phyloP scores from a whole-genome alignment of 1,140 invertebrate genomes.

The Drosophila funebris region DNA sequence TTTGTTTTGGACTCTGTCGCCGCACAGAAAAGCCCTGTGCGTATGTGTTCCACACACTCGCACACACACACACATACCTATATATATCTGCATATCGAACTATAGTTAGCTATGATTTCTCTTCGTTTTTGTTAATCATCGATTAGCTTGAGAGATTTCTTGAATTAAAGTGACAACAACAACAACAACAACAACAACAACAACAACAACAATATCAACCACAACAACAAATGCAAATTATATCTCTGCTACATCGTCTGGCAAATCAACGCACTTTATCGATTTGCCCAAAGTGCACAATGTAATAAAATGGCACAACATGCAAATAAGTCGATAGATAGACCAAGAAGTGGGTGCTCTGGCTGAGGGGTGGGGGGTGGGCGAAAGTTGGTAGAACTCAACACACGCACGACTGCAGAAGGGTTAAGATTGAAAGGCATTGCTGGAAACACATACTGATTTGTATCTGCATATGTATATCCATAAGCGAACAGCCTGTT shows the following conservation, averaged over 20 bases:
- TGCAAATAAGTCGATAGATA: slow-evolving; percentile 66
- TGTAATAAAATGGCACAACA: slow-evolving; percentile 63
- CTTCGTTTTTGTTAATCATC: slow-evolving; percentile 29
- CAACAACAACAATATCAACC: too few relatives aligned
- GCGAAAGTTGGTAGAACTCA: slow-evolving; percentile 1
- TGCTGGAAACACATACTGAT: slow-evolving; percentile 20
- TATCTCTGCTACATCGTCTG: not conserved
- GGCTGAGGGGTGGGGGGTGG: not conserved
- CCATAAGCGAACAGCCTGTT: not conserved
- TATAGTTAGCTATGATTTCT: too few relatives aligned
- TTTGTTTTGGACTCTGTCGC: slow-evolving; percentile 71
- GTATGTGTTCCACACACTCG: slow-evolving; percentile 17
- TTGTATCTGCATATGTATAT: not conserved
- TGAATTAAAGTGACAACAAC: slow-evolving; percentile 24
- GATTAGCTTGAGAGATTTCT: slow-evolving; percentile 32
- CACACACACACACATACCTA: slow-evolving; percentile 16
- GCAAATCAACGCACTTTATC: slow-evolving; percentile 44
- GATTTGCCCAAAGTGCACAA: slow-evolving; percentile 43
- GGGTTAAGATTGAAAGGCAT: slow-evolving; percentile 75
- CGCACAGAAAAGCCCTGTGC: slow-evolving; percentile 62
- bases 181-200: too few relatives aligned
- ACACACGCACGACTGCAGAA: slow-evolving; percentile 59
- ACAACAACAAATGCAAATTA: too few relatives aligned
- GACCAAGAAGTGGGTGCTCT: slow-evolving; percentile 32
- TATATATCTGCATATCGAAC: slow-evolving; percentile 22